Percentiles rank a stretch among this genome's conserved stretches.
phyloP scores from a whole-genome alignment of 2,888 invertebrate genomes.

The Belgica antarctica region DNA sequence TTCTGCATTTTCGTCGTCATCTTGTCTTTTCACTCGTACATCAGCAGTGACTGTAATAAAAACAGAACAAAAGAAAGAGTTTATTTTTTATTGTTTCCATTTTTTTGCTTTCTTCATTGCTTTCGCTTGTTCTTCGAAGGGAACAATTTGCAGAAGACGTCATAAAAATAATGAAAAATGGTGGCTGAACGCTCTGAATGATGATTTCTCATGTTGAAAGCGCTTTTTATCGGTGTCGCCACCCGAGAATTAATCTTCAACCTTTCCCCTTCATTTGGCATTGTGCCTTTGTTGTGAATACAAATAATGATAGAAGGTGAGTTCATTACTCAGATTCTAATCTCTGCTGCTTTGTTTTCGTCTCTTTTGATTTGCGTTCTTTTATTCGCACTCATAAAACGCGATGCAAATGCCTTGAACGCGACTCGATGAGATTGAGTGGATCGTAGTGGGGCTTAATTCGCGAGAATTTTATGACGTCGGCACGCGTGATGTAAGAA shows the following conservation, averaged over 20 bases:
- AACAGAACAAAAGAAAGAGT: slow-evolving; percentile 9
- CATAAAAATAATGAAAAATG: too few relatives aligned
- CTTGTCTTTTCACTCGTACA: slow-evolving; percentile 64
- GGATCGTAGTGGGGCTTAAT: not conserved
- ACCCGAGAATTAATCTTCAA: not conserved
- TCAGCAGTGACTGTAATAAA: slow-evolving; percentile 56
- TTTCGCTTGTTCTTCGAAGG: too few relatives aligned
- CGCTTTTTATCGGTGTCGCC: too few relatives aligned
- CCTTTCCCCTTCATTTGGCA: not conserved
- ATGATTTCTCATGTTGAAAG: too few relatives aligned
- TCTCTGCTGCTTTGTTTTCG: too few relatives aligned
- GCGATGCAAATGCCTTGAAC: slow-evolving; percentile 1
- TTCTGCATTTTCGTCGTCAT: slow-evolving; percentile 64
- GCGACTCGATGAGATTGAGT: not conserved
- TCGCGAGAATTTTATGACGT: not conserved
- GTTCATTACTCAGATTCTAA: slow-evolving; percentile 42
- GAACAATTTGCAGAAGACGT: too few relatives aligned
- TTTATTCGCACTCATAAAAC: not conserved
- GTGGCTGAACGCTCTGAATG: too few relatives aligned
- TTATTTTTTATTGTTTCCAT: slow-evolving; percentile 33
- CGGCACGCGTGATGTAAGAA: not conserved
- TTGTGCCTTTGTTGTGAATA: not conserved
- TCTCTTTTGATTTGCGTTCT: not conserved
- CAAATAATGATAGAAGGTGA: slow-evolving; percentile 37
- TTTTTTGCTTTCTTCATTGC: not conserved